Conservation (phyloP, 2,888 invertebrate species). For the Drosophila yooni region DNA sequence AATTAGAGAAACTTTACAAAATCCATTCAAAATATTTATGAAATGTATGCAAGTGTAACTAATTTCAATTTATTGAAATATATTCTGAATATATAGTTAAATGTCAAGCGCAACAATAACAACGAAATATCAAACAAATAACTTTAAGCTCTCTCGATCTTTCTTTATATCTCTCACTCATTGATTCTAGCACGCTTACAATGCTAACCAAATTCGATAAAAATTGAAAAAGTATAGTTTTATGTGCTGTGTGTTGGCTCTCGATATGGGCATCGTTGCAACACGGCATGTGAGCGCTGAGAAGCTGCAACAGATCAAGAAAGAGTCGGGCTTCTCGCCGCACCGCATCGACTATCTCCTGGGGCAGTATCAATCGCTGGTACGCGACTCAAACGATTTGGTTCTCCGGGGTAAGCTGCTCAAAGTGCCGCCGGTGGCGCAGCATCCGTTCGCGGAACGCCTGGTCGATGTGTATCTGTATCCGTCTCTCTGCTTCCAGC, state of each 20-base stretch:
- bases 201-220: no score
- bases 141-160: neutral
- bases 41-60: neutral
- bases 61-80: neutral
- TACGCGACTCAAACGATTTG: constrained; percentile 36
- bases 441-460: constrained; percentile 46
- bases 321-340: constrained; percentile 48
- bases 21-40: neutral
- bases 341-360: constrained; percentile 46
- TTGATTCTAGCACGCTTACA: no score
- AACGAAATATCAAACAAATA: neutral
- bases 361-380: constrained; percentile 39
- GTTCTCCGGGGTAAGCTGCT: constrained; percentile 46
- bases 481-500: constrained; percentile 46
- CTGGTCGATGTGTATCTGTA: constrained; percentile 47
- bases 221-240: neutral
- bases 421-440: constrained; percentile 43
- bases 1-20: neutral
- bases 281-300: constrained; percentile 37
- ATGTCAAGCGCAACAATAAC: neutral
- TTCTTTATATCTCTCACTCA: neutral
- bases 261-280: constrained; percentile 43
- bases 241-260: neutral
- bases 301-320: constrained; percentile 27
- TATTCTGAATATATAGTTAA: neutral